These are phyloP conservation scores for Pyrocoelia pectoralis DNA, from an alignment of 2,888 invertebrate genomes.

Conservation along the genomic window DNA sequence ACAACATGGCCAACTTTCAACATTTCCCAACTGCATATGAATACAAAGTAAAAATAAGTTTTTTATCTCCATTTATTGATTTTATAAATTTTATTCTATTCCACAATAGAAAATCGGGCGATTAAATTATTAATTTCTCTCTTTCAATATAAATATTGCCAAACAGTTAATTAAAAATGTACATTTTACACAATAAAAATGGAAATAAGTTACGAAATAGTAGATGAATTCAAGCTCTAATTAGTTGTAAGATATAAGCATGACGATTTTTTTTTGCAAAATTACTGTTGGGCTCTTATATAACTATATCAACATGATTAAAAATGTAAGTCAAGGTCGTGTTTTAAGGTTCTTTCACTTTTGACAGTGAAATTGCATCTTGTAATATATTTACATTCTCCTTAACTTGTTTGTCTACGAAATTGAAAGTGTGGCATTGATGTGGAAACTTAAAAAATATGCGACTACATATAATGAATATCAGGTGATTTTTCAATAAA, in stretches of 20 bases:
- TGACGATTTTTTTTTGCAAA: conserved; percentile 18
- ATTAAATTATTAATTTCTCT: conserved; percentile 1
- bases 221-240: conserved; percentile 26
- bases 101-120: not conserved
- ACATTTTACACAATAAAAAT: conserved; percentile 11
- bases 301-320: conserved; percentile 14
- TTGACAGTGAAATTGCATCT: conserved; percentile 54
- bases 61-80: not conserved
- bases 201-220: not conserved
- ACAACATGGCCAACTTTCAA: not conserved
- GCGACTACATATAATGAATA: not conserved
- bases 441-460: not conserved
- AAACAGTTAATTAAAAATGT: not conserved
- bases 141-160: conserved; percentile 1
- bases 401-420: not conserved
- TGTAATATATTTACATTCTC: conserved; percentile 13
- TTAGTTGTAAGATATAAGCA: conserved; percentile 24
- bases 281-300: conserved; percentile 13
- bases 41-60: not conserved
- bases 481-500: not conserved
- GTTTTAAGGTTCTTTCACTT: conserved; percentile 54
- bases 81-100: too few relatives aligned
- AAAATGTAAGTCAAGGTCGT: conserved; percentile 47
- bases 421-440: not conserved
- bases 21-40: not conserved